These are phyloP conservation scores for Dioctria linearis DNA, from an alignment of 2,888 invertebrate genomes.

Conservation along the genomic window DNA sequence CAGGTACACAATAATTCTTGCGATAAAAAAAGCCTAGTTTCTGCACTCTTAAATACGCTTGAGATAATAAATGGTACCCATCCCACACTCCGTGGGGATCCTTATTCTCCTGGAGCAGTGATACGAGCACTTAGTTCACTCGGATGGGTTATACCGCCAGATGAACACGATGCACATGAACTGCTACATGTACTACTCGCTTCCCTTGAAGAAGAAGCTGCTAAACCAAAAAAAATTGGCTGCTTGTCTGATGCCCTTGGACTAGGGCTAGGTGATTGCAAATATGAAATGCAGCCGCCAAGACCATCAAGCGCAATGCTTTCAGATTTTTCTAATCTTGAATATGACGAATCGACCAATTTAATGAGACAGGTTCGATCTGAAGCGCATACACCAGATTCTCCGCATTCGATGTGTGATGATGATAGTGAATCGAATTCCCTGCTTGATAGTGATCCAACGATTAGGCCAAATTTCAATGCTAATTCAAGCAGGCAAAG, in stretches of 20 bases:
- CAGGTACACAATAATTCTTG: constrained; percentile 76
- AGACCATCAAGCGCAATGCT: constrained; percentile 74
- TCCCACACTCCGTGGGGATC: constrained; percentile 75
- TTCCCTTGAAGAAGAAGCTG: constrained; percentile 90
- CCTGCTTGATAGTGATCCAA: constrained; percentile 60
- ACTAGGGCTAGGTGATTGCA: constrained; percentile 68
- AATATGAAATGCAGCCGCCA: constrained; percentile 72
- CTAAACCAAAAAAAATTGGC: constrained; percentile 72
- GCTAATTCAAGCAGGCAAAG: constrained; percentile 63
- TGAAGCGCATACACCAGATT: constrained; percentile 70
- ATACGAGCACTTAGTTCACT: constrained; percentile 81
- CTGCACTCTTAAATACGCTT: constrained; percentile 81
- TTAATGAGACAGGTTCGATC: constrained; percentile 69
- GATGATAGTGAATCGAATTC: constrained; percentile 64
- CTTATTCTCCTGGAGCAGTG: constrained; percentile 78
- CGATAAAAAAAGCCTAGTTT: constrained; percentile 81
- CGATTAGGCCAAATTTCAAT: constrained; percentile 63
- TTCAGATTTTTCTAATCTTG: constrained; percentile 69
- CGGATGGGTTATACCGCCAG: constrained; percentile 90
- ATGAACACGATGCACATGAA: constrained; percentile 96
- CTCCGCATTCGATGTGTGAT: constrained; percentile 70
- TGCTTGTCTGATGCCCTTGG: constrained; percentile 81
- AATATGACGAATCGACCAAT: constrained; percentile 70
- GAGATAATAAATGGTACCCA: constrained; percentile 84
- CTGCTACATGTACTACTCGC: constrained; percentile 89